Conservation (phyloP, 2,797 vertebrate species). For the Cossypha dichroa region DNA sequence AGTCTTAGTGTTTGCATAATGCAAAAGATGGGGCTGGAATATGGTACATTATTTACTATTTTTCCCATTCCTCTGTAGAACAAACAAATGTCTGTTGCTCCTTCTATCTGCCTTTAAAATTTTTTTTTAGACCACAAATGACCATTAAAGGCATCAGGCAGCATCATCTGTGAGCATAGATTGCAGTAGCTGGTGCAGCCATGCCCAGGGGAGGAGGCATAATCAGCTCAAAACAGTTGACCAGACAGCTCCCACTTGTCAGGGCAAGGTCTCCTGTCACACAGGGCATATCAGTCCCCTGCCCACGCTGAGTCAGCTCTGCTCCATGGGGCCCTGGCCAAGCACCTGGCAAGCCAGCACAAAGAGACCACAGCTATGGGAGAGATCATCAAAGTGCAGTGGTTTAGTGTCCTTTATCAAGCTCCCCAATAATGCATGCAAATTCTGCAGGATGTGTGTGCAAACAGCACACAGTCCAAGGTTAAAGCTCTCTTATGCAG, state of each 20-base stretch:
- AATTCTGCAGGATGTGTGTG: not conserved
- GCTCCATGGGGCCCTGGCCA: not conserved
- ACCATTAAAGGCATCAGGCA: not conserved
- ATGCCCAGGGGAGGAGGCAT: not conserved
- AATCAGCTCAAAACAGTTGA: not conserved
- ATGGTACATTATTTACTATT: not conserved
- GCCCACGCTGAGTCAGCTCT: fast-evolving
- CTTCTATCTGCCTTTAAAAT: not conserved
- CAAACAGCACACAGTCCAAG: not conserved
- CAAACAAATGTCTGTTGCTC: not conserved
- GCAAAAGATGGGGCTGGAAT: not conserved
- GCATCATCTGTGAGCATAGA: not conserved
- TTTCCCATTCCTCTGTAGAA: not conserved
- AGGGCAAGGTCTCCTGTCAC: not conserved
- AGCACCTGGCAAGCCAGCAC: not conserved
- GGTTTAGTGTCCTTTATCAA: not conserved
- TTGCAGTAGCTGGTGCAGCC: not conserved
- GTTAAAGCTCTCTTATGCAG: not conserved
- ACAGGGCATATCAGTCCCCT: not conserved
- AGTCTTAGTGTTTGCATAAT: not conserved
- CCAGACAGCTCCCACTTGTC: not conserved
- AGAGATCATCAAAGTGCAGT: not conserved
- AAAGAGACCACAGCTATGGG: not conserved
- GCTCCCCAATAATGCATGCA: not conserved
- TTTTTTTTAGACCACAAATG: not conserved